phyloP scores from a whole-genome alignment of 2,113 vertebrate species.

The Coturnix japonica region DNA sequence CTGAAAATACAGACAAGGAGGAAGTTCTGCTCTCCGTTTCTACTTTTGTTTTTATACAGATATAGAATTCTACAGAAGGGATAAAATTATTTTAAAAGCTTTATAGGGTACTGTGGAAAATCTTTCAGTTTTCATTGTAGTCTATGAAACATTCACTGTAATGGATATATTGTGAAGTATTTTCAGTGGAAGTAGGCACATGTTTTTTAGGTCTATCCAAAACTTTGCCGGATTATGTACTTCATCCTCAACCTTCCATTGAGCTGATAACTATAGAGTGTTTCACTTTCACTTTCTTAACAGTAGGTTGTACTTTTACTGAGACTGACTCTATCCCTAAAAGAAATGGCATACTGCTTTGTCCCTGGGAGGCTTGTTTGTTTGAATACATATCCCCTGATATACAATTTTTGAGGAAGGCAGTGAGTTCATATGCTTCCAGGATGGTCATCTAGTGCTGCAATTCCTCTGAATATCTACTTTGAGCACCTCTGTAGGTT shows the following conservation, averaged over 20 bases:
- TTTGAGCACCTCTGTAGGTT: not conserved
- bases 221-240: not conserved
- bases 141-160: not conserved
- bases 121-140: not conserved
- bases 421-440: not conserved
- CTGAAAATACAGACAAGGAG: constrained; percentile 28
- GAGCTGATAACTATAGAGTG: not conserved
- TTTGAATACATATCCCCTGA: not conserved
- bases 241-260: not conserved
- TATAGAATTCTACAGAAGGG: not conserved
- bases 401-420: not conserved
- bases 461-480: not conserved
- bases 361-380: not conserved
- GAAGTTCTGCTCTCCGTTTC: not conserved
- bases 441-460: not conserved
- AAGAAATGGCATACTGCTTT: not conserved
- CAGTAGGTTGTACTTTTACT: not conserved
- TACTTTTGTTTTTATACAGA: not conserved
- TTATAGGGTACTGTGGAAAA: not conserved
- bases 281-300: not conserved
- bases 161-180: not conserved
- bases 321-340: not conserved
- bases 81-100: not conserved
- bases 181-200: not conserved
- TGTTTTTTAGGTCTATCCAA: not conserved